A percentile compares a stretch with the other conserved stretches of the same genome.
phyloP scores from a whole-genome alignment of 37 sponge, comb jelly and placozoan genomes.

The Spongia lamella region DNA sequence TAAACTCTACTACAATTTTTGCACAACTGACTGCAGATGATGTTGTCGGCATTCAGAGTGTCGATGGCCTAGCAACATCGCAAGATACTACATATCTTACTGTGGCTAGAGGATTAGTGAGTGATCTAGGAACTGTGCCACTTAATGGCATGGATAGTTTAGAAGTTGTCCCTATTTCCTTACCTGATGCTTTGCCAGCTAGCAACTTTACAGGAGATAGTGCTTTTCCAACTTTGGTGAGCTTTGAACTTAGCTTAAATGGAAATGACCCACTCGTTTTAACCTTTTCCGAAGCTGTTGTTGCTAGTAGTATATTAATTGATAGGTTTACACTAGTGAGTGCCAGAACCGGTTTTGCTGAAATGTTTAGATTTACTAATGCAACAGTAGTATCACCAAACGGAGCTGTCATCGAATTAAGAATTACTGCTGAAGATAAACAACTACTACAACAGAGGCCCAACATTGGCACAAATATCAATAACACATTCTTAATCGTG shows the following conservation, averaged over 20 bases:
- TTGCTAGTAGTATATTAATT: slow-evolving; percentile 23
- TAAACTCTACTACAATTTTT: slow-evolving; percentile 33
- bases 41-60: slow-evolving; percentile 48
- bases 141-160: slow-evolving; percentile 13
- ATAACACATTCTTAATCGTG: slow-evolving; percentile 80
- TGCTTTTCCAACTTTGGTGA: slow-evolving; percentile 51
- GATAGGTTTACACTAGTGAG: slow-evolving; percentile 55
- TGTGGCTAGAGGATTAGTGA: slow-evolving; percentile 59
- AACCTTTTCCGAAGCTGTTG: slow-evolving; percentile 87
- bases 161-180: slow-evolving; percentile 41
- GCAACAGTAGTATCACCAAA: slow-evolving; percentile 51
- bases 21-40: slow-evolving; percentile 42
- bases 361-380: slow-evolving; percentile 23
- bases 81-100: slow-evolving; percentile 55
- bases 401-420: slow-evolving; percentile 55
- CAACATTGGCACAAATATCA: slow-evolving; percentile 60
- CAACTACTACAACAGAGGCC: slow-evolving; percentile 54
- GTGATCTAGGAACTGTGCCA: slow-evolving; percentile 19
- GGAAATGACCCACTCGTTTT: slow-evolving; percentile 68
- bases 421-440: slow-evolving; percentile 61
- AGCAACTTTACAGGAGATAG: slow-evolving; percentile 52
- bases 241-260: slow-evolving; percentile 73
- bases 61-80: slow-evolving; percentile 37
- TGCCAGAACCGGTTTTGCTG: slow-evolving; percentile 34
- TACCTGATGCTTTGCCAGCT: slow-evolving; percentile 38